Conservation (phyloP, 2,113 vertebrate species). For the Guaruba guarouba region DNA sequence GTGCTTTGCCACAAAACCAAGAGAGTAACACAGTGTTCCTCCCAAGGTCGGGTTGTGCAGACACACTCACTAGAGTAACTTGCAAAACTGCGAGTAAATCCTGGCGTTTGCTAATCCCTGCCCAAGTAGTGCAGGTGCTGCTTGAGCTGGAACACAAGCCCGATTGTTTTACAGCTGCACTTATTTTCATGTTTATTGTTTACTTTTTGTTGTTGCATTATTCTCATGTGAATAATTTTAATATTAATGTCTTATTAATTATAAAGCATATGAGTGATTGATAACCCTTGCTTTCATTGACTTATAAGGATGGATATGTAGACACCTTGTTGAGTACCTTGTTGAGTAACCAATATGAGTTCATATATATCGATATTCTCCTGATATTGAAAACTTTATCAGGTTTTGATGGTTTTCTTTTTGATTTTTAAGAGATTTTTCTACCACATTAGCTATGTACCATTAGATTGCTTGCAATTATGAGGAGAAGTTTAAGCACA, state of each 20-base stretch:
- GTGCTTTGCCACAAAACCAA: not conserved
- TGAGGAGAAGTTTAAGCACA: not conserved
- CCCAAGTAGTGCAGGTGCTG: not conserved
- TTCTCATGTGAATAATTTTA: not conserved
- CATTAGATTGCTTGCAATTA: not conserved
- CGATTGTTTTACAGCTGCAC: not conserved
- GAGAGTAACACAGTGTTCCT: not conserved
- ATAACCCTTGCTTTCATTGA: not conserved
- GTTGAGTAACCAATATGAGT: not conserved
- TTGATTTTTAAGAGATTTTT: not conserved
- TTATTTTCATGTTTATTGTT: not conserved
- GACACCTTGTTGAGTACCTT: not conserved
- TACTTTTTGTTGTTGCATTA: not conserved
- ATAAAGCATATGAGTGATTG: not conserved
- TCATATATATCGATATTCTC: not conserved
- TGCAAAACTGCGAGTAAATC: rapidly evolving
- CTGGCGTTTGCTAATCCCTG: rapidly evolving
- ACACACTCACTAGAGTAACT: rapidly evolving
- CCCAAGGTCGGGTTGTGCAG: not conserved
- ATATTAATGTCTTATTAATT: not conserved
- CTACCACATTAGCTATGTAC: not conserved
- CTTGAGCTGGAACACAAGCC: not conserved
- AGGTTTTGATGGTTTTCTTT: not conserved
- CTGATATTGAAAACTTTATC: not conserved
- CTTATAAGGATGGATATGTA: not conserved